A percentile compares a stretch with the other conserved stretches of the same genome.
phyloP scores from a whole-genome alignment of 2,888 invertebrate species.

The Thereva nobilitata region DNA sequence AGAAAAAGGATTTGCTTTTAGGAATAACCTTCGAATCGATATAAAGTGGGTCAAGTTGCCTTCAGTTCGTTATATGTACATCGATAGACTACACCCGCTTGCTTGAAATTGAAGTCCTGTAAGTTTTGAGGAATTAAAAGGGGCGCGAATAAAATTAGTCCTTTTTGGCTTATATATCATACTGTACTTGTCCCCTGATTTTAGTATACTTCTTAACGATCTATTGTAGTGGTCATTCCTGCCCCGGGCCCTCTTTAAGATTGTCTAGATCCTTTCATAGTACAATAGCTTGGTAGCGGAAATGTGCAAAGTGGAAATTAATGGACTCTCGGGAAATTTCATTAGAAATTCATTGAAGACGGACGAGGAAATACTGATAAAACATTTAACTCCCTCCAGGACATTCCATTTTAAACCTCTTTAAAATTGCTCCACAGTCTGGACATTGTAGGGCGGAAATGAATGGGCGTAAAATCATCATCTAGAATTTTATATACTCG shows the following conservation, averaged over 20 bases:
- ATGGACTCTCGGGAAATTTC: constrained; percentile 31
- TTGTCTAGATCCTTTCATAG: too few species aligned
- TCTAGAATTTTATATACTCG: too few species aligned
- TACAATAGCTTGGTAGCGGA: not conserved
- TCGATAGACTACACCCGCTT: too few species aligned
- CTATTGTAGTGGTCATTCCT: too few species aligned
- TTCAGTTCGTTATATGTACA: constrained; percentile 20
- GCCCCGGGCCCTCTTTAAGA: too few species aligned
- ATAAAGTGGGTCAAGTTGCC: constrained; percentile 33
- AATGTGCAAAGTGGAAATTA: constrained; percentile 37
- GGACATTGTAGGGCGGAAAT: constrained; percentile 1
- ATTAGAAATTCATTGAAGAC: constrained; percentile 26
- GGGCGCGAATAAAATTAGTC: too few species aligned
- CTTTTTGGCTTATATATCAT: too few species aligned
- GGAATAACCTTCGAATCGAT: constrained; percentile 3
- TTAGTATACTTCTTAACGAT: too few species aligned
- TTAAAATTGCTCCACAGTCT: not conserved
- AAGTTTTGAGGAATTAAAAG: too few species aligned
- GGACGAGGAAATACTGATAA: constrained; percentile 7
- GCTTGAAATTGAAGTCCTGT: too few species aligned
- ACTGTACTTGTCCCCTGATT: too few species aligned
- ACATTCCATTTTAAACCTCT: not conserved
- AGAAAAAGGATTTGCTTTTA: not conserved
- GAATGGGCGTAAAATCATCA: not conserved
- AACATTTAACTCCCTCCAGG: constrained; percentile 12